Conservation (phyloP, 2,113 vertebrate genomes). For the Raja brachyura region DNA sequence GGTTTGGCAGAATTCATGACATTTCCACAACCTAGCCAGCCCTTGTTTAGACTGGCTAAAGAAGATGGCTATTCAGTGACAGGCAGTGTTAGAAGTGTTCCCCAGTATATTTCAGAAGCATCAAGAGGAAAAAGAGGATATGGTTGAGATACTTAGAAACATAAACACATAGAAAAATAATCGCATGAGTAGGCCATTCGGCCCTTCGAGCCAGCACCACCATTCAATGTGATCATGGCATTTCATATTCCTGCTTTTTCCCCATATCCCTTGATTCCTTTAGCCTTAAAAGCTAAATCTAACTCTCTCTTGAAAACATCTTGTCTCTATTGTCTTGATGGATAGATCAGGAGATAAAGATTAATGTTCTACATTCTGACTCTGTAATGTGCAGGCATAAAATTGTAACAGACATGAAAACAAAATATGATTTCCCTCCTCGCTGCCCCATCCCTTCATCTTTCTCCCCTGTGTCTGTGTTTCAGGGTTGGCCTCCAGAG, state of each 20-base stretch:
- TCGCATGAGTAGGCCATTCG: no score
- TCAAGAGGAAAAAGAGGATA: background rate
- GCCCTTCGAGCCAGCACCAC: no score
- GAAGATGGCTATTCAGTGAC: background rate
- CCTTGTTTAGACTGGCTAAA: background rate
- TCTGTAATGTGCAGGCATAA: background rate
- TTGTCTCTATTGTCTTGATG: background rate
- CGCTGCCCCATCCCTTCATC: background rate
- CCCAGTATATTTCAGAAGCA: background rate
- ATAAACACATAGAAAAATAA: no score
- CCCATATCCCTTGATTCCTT: no score
- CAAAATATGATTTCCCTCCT: no score
- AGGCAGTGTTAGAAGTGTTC: background rate
- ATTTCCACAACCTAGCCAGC: background rate
- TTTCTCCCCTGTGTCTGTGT: background rate
- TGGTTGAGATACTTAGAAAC: background rate
- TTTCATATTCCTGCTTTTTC: no score
- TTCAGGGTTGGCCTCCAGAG: constrained; percentile 83
- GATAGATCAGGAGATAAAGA: background rate
- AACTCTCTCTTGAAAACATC: no score
- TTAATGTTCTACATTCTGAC: background rate
- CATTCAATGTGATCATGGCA: no score
- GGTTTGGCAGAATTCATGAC: background rate
- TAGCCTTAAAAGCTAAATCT: no score
- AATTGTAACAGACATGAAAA: background rate